A percentile compares a stretch with the other conserved stretches of the same genome.
Conservation (phyloP, 2,888 invertebrate species). For the Deilephila elpenor region DNA sequence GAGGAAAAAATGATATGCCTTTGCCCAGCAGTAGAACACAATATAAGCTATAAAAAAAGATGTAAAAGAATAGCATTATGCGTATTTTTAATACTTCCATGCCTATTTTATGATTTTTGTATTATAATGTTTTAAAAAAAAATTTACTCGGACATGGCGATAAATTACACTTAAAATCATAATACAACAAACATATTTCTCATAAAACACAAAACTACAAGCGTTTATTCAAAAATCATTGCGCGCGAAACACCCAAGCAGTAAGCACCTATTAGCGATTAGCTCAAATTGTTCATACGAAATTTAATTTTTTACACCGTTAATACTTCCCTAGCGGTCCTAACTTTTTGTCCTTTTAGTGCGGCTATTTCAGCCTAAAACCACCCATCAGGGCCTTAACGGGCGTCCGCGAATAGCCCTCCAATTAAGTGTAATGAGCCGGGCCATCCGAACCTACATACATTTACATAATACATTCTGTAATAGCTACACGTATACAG, state of each 20-base stretch:
- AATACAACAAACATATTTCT: neutral
- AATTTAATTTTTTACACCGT: constrained; percentile 52
- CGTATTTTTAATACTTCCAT: too few relatives aligned
- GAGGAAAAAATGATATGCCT: too few relatives aligned
- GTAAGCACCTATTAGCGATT: constrained; percentile 10
- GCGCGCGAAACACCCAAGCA: constrained; percentile 7
- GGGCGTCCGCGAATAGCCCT: constrained; percentile 79
- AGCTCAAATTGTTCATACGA: constrained; percentile 9
- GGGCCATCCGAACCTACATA: constrained; percentile 63
- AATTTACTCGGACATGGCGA: too few relatives aligned
- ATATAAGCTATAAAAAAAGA: too few relatives aligned
- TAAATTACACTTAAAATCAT: neutral
- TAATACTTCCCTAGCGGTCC: constrained; percentile 52
- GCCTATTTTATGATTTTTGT: too few relatives aligned
- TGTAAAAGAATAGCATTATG: too few relatives aligned
- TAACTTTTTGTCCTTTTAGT: constrained; percentile 69
- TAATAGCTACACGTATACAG: constrained; percentile 6
- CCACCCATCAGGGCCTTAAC: constrained; percentile 69
- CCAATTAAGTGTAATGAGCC: constrained; percentile 83
- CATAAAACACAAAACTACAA: neutral
- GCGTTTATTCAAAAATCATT: constrained; percentile 16
- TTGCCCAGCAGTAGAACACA: too few relatives aligned
- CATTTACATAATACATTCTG: constrained; percentile 57
- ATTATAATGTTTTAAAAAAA: too few relatives aligned
- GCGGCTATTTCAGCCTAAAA: constrained; percentile 67